Base-by-base conservation (phyloP, 2,113 vertebrate genomes). In the Ochotona princeps region DNA sequence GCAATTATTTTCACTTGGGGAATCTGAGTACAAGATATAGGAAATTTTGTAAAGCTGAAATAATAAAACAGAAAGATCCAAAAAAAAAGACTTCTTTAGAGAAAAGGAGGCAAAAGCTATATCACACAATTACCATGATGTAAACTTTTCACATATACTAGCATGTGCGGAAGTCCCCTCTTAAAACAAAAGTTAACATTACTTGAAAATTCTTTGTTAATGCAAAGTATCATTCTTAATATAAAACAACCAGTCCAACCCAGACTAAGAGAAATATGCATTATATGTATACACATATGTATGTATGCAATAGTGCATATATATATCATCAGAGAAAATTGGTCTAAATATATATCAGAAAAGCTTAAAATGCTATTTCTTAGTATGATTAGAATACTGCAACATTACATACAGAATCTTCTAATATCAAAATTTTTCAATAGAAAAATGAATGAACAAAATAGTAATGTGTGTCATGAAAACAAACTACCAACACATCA, bases 141-240 rank as follows among this genome's bases (percentile, higher is more conserved):
- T 61, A 89, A 92, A 49, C 13, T 61, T 82, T 75, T 65, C 25
- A 47, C 35, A 26, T 35, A 25, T 20, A 70, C 21, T 72, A 11
- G 23, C 0, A 69, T 14, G 47, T 44, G 49, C 23, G 26, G 2
- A 65, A 81, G 25, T 0, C 7, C 21, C n/a, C n/a, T 51, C 21
- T 13, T 13, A 74, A 63, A 73, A 26, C 84, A 73, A 38, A 54
- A 30, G 8, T 1, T 20, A 92, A n/a, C 2, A 83, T 47, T 49
- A 83, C 70, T 21, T 47, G 6, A 54, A 96, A 84, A 90, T 79
- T 88, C 8, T 51, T 67, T 63, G 23, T 73, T 67, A 86, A 4
- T 74, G 91, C 30, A 38, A 83, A 87, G 7, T 90, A 65, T 80
- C 54, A 80, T 90, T 80, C 44, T 84, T 90, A 92, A 72, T 7